Conservation (phyloP, 2,797 vertebrate species). For the Cuniculus paca region DNA sequence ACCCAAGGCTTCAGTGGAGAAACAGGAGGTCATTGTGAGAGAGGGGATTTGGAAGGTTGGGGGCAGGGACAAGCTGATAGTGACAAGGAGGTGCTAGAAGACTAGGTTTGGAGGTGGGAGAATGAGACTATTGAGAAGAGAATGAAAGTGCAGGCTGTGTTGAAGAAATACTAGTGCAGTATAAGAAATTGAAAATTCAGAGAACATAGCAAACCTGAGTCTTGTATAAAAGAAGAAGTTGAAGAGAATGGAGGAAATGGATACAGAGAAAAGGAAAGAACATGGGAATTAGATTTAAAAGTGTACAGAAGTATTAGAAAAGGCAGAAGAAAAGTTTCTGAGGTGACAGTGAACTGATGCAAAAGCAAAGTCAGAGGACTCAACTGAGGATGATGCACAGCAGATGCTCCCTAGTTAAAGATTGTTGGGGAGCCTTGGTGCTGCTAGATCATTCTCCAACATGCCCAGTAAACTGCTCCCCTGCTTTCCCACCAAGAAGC, state of each 20-base stretch:
- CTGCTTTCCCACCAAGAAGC: slow-evolving; percentile 90
- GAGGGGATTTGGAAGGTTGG: rapidly evolving
- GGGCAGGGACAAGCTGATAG: not conserved
- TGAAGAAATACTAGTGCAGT: not conserved
- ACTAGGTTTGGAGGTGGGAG: not conserved
- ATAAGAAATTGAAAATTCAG: not conserved
- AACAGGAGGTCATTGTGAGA: not conserved
- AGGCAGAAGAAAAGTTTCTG: not conserved
- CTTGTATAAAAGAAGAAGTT: not conserved
- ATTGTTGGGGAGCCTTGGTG: not conserved
- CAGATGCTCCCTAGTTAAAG: not conserved
- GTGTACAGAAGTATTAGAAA: not conserved
- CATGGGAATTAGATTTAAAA: not conserved
- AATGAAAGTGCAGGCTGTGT: not conserved
- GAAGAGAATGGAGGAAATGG: not conserved
- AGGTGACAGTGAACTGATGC: not conserved
- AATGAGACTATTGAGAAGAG: not conserved
- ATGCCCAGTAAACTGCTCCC: slow-evolving; percentile 42
- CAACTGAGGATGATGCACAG: rapidly evolving
- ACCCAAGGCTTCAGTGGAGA: not conserved
- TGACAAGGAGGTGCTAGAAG: too few species aligned
- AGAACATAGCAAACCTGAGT: not conserved
- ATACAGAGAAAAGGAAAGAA: not conserved
- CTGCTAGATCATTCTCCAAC: not conserved
- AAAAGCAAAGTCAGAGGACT: not conserved